Percentiles rank a stretch among this genome's conserved stretches.
phyloP scores from a whole-genome alignment of 2,888 invertebrate genomes.

The Cosmopolites sordidus region DNA sequence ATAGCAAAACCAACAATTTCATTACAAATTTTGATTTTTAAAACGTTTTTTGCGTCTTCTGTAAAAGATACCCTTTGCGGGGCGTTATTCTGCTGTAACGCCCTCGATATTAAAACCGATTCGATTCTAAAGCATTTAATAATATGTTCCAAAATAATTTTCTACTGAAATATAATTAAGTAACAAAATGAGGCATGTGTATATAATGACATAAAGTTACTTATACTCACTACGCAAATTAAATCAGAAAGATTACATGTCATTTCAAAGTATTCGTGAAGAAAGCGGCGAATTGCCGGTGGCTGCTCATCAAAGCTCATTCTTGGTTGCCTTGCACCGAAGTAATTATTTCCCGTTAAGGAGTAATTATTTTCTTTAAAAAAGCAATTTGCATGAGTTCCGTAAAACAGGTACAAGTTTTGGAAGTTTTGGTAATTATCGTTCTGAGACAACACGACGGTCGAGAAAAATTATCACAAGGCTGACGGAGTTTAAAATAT shows the following conservation, averaged over 20 bases:
- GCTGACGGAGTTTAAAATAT: too few relatives aligned
- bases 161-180: neutral
- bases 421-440: constrained; percentile 25
- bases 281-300: constrained; percentile 17
- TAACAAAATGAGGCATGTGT: neutral
- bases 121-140: neutral
- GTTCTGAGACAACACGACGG: constrained; percentile 17
- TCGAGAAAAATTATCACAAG: constrained; percentile 18
- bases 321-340: constrained; percentile 14
- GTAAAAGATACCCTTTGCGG: too few relatives aligned
- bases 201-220: neutral
- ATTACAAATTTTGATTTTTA: too few relatives aligned
- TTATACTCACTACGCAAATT: neutral
- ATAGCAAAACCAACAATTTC: too few relatives aligned
- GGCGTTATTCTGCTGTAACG: too few relatives aligned
- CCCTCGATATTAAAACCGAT: too few relatives aligned
- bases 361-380: constrained; percentile 29
- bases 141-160: neutral
- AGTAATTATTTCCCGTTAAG: constrained; percentile 28
- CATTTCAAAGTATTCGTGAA: constrained; percentile 1
- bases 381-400: constrained; percentile 28
- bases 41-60: too few relatives aligned
- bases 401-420: constrained; percentile 24
- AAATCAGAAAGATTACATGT: neutral
- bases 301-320: constrained; percentile 19